Base-by-base conservation (phyloP, 2,113 vertebrate genomes). In the Chloroceryle aenea region DNA sequence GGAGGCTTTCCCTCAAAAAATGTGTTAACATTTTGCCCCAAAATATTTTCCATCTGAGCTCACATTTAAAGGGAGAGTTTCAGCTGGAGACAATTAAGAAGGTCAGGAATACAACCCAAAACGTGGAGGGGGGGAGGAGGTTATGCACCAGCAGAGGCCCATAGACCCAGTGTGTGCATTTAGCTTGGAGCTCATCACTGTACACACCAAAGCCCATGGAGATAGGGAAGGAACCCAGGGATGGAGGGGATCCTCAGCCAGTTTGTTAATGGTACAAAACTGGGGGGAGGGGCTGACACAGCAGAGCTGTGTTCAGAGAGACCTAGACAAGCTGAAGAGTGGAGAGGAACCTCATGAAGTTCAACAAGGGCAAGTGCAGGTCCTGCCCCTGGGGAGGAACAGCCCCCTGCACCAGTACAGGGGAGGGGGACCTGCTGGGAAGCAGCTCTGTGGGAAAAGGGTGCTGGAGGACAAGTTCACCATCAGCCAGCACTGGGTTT, bases 21-120 rank as follows among this genome's bases (percentile, higher is more conserved):
- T 0, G 3, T 6, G 6, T 69, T 83, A 90, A 53, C 14, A n/a
- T 43, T 86, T 84, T 34, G 25, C 61, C 47, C 18, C 29, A 26
- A 59, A 75, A 72, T 64, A 64, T 79, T 85, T 95, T 75, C 52
- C 58, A 30, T n/a, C 62, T 78, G 84, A 96, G 74, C 34, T 95
- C 87, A 85, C 69, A 87, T 55, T 61, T 27, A 81, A 81, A 79
- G 62, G 43, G 32, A 45, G 56, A 34, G 7, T 58, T 96, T 76
- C 89, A 93, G 84, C 81, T 84, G 45, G 62, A 91, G 66, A 47
- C 61, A 55, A 91, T 74, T 36, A 22, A 42, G 47, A 29, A 74
- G 72, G 66, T 74, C 56, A 72, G 32, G 75, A 76, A 73, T 0
- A 56, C 15, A 82, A 53, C 17, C 27, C 67, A 34, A 45, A 17